Evolutionary conservation across 1,140 invertebrate species (phyloP).

Genomic region (Sycophila sp.): DNA sequence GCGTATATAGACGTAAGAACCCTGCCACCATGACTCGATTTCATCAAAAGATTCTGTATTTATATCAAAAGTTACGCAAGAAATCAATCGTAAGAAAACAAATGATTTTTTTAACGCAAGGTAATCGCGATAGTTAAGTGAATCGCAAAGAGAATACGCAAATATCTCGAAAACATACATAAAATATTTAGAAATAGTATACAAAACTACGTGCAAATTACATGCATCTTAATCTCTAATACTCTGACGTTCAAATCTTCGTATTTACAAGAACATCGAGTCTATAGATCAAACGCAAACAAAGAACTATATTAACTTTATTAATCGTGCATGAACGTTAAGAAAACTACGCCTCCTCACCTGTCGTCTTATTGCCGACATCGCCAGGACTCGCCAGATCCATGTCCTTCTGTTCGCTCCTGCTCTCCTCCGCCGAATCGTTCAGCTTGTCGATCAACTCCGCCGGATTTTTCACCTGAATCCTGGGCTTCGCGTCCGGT

Average conservation of each 20-base stretch:
- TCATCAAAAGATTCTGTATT: too few species aligned
- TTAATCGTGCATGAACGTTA: constrained; percentile 18
- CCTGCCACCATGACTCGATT: too few species aligned
- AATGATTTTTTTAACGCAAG: too few species aligned
- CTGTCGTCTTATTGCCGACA: constrained; percentile 59
- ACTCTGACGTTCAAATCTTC: background rate
- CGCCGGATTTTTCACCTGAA: constrained; percentile 65
- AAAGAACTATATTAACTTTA: background rate
- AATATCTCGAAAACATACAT: background rate
- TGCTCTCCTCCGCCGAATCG: constrained; percentile 47
- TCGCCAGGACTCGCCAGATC: constrained; percentile 54
- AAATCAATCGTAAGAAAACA: too few species aligned
- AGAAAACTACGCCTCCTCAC: constrained; percentile 45
- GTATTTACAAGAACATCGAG: background rate
- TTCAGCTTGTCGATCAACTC: constrained; percentile 62
- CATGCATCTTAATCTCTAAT: constrained; percentile 16
- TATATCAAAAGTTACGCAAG: too few species aligned
- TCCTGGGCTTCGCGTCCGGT: constrained; percentile 56
- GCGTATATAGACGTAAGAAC: too few species aligned
- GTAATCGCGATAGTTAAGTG: too few species aligned
- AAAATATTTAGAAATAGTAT: background rate
- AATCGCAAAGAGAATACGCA: too few species aligned
- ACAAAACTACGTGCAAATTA: constrained; percentile 24
- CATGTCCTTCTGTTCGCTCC: constrained; percentile 58
- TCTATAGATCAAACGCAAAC: background rate